These are phyloP conservation scores for Hyposmocoma kahamanoa DNA, from an alignment of 1,140 invertebrate species.

Conservation along the genomic window DNA sequence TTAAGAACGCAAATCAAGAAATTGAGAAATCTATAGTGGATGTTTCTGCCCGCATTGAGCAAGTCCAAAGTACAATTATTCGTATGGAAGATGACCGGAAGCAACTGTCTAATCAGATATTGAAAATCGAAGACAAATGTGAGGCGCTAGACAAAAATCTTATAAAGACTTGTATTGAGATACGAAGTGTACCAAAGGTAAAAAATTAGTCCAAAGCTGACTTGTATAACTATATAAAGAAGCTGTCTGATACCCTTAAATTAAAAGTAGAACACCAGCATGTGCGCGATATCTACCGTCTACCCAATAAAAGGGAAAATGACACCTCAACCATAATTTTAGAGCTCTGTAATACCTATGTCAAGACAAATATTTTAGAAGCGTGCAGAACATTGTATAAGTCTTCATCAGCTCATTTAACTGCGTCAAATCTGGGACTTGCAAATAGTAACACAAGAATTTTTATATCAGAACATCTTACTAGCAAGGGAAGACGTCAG, in stretches of 20 bases:
- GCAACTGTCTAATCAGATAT: neutral
- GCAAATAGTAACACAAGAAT: too few species aligned
- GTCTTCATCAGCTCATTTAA: neutral
- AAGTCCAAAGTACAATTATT: neutral
- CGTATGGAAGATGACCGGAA: neutral
- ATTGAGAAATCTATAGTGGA: neutral
- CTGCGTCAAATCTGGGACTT: too few species aligned
- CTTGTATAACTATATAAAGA: neutral
- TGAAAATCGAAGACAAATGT: neutral
- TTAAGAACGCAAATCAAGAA: neutral
- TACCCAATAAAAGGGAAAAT: neutral
- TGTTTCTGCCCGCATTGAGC: neutral
- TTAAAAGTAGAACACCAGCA: too few species aligned
- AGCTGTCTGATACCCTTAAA: too few species aligned
- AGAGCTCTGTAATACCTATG: neutral
- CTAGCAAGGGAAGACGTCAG: too few species aligned
- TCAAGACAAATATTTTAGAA: neutral
- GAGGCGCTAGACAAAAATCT: neutral
- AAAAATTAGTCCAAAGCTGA: neutral
- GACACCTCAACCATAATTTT: neutral
- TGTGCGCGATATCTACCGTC: neutral
- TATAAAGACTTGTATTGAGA: neutral
- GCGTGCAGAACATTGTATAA: neutral
- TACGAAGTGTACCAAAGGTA: neutral
- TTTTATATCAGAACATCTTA: too few species aligned